A percentile compares a stretch with the other conserved stretches of the same genome.
Evolutionary conservation across 2,113 vertebrate genomes (phyloP).

Genomic region (Mungos mungo): DNA sequence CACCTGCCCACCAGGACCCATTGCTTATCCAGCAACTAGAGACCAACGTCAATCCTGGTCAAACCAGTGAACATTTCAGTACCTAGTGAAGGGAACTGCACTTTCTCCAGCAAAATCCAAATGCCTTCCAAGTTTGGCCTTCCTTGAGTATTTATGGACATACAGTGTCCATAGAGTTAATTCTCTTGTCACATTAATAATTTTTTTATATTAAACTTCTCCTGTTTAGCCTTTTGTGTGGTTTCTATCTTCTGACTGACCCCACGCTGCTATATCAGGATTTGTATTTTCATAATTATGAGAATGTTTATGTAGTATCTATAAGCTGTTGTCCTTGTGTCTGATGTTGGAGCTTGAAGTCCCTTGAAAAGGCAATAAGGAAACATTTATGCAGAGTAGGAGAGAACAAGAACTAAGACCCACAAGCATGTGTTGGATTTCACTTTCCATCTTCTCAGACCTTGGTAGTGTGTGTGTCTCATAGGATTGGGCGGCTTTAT

Average conservation of each 20-base stretch:
- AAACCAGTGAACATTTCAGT: not conserved
- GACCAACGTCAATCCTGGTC: not conserved
- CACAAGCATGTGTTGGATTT: not conserved
- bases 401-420: not conserved
- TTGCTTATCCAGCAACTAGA: not conserved
- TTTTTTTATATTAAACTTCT: not conserved
- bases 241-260: not conserved
- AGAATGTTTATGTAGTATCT: not conserved
- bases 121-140: not conserved
- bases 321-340: not conserved
- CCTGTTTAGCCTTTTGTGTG: not conserved
- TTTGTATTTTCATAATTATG: not conserved
- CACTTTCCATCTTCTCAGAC: not conserved
- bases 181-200: not conserved
- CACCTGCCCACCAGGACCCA: rapidly evolving
- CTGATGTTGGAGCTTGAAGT: not conserved
- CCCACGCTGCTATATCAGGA: too few relatives aligned
- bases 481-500: not conserved
- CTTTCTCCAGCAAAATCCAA: not conserved
- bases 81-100: not conserved
- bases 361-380: not conserved
- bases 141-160: not conserved
- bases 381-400: not conserved
- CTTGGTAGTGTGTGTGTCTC: not conserved
- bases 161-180: not conserved